Evolutionary conservation across 37 sponge, comb jelly and placozoan species (phyloP), one percentile per base, ranked within the genome.

Genomic region (Halichondria panicea): DNA sequence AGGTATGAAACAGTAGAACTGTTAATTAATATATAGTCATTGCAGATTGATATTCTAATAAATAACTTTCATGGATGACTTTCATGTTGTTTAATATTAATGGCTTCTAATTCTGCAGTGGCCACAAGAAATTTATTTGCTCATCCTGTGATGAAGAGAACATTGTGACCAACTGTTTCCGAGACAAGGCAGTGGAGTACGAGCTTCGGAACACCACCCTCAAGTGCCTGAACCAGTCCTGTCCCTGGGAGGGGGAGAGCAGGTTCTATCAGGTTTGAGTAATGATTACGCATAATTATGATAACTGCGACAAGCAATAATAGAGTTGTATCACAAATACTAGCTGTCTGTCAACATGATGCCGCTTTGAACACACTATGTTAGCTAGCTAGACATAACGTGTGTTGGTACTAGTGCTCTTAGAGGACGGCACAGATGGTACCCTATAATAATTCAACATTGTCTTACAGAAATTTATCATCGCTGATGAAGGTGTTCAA

Each of bases 211-310:
- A 28, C 15, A 28, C 80, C 13, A 54, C 34, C 3, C 44, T 89
- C 1, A 28, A 75, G 36, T 89, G 90, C 61, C 55, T 38, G 35
- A 63, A 80, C 45, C 59, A 52, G 21, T 68, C 60, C 11, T 92
- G 93, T 63, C 37, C 77, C 21, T 92, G 93, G 93, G 32, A 80
- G 42, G 93, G 93, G 32, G 60, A 33, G 42, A 50, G 79, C 52
- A 54, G 37, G 6, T 43, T 66, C 22, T 88, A 57, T 40, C 15
- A 70, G 70, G 89, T 89, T 66, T 53, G 74, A 15, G 7, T 39
- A 18, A 44, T 53, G 25, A 8, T 4, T 32, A 12, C 19, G 18
- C 65, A 76, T 48, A 15, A 37, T 60, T 6, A 35, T 60, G 36
- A 27, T 74, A 39, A n/a, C 21, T 11, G 68, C 5, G 42, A 25